phyloP scores from a whole-genome alignment of 2,797 vertebrate species.

The Erpetoichthys calabaricus region DNA sequence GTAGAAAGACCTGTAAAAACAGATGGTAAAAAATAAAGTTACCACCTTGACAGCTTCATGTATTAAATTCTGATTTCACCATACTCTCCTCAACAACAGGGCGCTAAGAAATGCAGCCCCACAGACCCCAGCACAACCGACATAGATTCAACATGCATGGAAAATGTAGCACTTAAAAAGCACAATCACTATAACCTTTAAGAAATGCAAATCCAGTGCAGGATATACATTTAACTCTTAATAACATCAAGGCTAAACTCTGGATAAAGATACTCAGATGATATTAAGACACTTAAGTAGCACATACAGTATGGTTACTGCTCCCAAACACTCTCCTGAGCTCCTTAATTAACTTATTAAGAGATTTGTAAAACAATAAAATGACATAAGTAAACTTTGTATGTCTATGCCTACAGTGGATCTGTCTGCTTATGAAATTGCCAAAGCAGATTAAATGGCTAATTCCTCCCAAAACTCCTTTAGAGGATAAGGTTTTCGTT shows the following conservation, averaged over 20 bases:
- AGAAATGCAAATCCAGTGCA: not conserved
- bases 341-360: constrained; percentile 42
- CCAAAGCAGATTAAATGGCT: constrained; percentile 75
- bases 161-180: not conserved
- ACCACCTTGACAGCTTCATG: no score
- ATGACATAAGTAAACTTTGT: constrained; percentile 47
- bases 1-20: no score
- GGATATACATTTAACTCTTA: not conserved
- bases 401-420: constrained; percentile 43
- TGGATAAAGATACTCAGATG: constrained; percentile 10
- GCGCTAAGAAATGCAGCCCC: no score
- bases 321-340: constrained; percentile 28
- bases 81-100: no score
- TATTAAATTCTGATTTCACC: no score
- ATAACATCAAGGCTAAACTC: not conserved
- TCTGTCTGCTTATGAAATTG: constrained; percentile 60
- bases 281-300: constrained; percentile 13
- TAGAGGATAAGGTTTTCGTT: constrained; percentile 72
- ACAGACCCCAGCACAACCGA: no score
- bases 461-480: constrained; percentile 63
- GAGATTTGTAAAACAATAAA: constrained; percentile 38
- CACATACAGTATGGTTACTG: constrained; percentile 14
- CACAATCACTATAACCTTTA: not conserved
- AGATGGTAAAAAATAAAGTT: no score
- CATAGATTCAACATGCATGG: not conserved